Percentiles rank a stretch among this genome's conserved stretches.
phyloP scores from a whole-genome alignment of 2,888 invertebrate species.

The Sylvicola cinctus region DNA sequence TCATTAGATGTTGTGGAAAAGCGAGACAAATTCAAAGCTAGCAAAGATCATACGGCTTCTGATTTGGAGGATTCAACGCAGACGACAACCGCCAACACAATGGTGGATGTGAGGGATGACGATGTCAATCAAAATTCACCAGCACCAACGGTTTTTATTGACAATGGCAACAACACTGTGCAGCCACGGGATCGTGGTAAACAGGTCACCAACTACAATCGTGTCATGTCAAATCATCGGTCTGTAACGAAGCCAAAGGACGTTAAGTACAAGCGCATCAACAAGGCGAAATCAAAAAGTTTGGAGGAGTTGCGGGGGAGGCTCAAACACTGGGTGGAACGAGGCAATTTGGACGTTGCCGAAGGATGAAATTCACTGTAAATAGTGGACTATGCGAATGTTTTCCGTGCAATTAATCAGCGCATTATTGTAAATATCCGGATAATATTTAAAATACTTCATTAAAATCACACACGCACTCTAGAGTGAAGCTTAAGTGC shows the following conservation, averaged over 20 bases:
- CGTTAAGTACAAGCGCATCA: conserved; percentile 77
- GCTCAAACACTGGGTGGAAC: conserved; percentile 69
- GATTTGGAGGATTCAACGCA: neutral
- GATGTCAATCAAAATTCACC: conserved; percentile 17
- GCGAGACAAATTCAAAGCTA: conserved; percentile 26
- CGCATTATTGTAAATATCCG: no score
- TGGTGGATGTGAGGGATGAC: conserved; percentile 14
- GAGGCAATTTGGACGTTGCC: conserved; percentile 29
- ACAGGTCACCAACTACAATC: conserved; percentile 56
- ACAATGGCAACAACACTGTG: conserved; percentile 22
- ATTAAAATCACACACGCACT: no score
- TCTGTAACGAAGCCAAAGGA: conserved; percentile 81
- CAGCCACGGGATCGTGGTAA: conserved; percentile 19
- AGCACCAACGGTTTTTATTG: conserved; percentile 14
- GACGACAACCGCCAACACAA: conserved; percentile 18
- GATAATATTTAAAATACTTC: no score
- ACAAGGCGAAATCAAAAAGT: conserved; percentile 77
- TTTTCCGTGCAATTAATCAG: no score
- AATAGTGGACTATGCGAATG: no score
- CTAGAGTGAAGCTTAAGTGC: no score
- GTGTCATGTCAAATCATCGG: conserved; percentile 78
- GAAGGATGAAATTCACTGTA: no score
- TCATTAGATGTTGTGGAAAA: conserved; percentile 30
- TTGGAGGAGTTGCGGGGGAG: conserved; percentile 64
- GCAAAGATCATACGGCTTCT: conserved; percentile 10